Evolutionary conservation across 2,113 vertebrate species (phyloP), one percentile per base, ranked within the genome.

Genomic region (Lota lota): DNA sequence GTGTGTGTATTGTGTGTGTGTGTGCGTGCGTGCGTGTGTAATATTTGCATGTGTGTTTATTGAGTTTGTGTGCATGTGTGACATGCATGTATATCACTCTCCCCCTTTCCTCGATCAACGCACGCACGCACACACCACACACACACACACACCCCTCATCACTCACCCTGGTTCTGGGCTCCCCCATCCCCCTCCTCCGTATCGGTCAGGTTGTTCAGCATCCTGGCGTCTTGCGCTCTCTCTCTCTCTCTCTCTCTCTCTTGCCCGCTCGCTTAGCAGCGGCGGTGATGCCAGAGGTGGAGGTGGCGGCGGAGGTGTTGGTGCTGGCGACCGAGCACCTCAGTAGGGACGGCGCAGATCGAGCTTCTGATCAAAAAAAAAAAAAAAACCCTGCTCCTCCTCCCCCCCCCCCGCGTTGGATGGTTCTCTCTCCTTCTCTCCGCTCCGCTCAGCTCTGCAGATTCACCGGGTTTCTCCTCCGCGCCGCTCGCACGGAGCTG

Each of bases 151-250:
- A 89, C 81, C 88, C 90, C 90, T 88, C 88, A 85, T 83, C 90
- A 92, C 95, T 95, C 93, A 97, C 96, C 95, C 86, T 95, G 96
- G 85, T 89, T 91, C 82, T 95, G 95, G 79, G 94, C 93, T 84
- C 93, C 95, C 83, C 94, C 95, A 76, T 97, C 96, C 86, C 94
- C 95, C 86, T 97, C 96, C 93, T 97, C 95, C 77, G 94, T 94
- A 88, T 97, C 96, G 75, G 95, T 95, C 93, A 97, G 94, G 94
- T 95, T 97, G 94, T 97, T 97, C 71, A 95, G 94, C 96, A 97
- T 97, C 93, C 93, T 90, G 88, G 87, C 89, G 79, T 83, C 82
- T 79, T 70, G 18, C 28, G 22, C 24, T 57, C 17, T 8, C 56
- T 57, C 17, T 6, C 56, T 58, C 68, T 57, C 24, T 33, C 36